These are phyloP conservation scores for Nasonia giraulti DNA, from an alignment of 1,140 invertebrate genomes.

Conservation along the genomic window DNA sequence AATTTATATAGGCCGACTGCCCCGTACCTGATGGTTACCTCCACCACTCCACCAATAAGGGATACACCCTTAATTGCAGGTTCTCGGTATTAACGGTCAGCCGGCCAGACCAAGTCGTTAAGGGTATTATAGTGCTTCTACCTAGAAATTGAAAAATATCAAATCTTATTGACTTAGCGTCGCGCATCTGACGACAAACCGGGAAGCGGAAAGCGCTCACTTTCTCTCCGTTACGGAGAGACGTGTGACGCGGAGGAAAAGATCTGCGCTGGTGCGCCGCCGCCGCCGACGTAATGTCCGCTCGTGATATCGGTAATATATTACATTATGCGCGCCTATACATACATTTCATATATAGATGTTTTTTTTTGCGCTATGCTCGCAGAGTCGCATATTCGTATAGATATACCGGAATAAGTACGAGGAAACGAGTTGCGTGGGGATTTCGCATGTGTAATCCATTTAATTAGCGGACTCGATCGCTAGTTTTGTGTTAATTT, in stretches of 20 bases:
- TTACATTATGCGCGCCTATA: slow-evolving; percentile 10
- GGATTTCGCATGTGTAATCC: not conserved
- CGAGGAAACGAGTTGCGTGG: not conserved
- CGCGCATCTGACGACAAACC: slow-evolving; percentile 50
- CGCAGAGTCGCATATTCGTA: not conserved
- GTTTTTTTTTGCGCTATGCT: not conserved
- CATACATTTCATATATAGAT: not conserved
- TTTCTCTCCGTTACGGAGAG: slow-evolving; percentile 60
- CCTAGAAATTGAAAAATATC: too few species aligned
- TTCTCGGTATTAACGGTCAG: too few species aligned
- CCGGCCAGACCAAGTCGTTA: too few species aligned
- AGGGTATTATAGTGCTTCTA: too few species aligned
- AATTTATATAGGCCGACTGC: too few species aligned
- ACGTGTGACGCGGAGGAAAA: slow-evolving; percentile 33
- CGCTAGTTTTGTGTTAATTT: not conserved
- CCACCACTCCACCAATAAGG: too few species aligned
- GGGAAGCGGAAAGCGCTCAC: slow-evolving; percentile 56
- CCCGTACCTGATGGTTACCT: too few species aligned
- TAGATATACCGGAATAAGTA: not conserved
- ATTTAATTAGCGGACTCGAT: not conserved
- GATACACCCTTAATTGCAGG: too few species aligned
- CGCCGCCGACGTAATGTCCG: slow-evolving; percentile 59
- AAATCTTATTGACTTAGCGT: slow-evolving; percentile 6
- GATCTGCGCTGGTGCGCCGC: slow-evolving; percentile 7
- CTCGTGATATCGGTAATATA: slow-evolving; percentile 32